Evolutionary conservation across 2,888 invertebrate species (phyloP).

Genomic region (Agriopis marginaria): DNA sequence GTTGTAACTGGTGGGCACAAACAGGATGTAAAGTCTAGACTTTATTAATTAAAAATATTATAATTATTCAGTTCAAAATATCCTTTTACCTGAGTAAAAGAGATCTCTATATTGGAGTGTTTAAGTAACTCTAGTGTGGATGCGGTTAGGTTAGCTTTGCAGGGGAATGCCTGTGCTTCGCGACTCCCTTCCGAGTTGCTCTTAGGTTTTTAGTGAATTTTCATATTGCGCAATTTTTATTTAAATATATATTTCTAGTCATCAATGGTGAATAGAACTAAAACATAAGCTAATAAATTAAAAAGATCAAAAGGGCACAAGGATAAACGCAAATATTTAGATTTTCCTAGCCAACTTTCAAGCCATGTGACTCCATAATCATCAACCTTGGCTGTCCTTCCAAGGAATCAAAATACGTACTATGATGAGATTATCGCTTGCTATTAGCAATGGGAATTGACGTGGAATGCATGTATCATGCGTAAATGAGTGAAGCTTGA

Average conservation of each 20-base stretch:
- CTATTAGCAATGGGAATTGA: constrained; percentile 37
- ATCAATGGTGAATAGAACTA: neutral
- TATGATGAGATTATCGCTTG: constrained; percentile 39
- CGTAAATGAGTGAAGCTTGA: constrained; percentile 42
- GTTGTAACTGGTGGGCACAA: constrained; percentile 53
- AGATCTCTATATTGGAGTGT: neutral
- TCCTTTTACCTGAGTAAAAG: neutral
- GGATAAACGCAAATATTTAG: neutral
- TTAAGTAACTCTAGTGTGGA: neutral
- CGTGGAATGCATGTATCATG: constrained; percentile 32
- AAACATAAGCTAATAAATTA: no score
- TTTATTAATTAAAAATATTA: constrained; percentile 16
- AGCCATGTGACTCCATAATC: constrained; percentile 17
- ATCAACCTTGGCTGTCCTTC: constrained; percentile 27
- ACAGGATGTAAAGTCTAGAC: constrained; percentile 68
- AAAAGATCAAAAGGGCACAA: neutral
- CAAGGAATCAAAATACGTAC: constrained; percentile 27
- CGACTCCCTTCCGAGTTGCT: no score
- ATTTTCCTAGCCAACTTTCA: constrained; percentile 9
- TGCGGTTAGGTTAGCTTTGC: no score
- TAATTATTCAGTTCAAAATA: constrained; percentile 4
- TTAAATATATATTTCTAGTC: no score
- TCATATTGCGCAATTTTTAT: no score
- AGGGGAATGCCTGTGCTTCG: no score
- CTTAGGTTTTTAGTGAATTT: no score